phyloP scores from a whole-genome alignment of 2,797 vertebrate genomes.

The Anabas testudineus region DNA sequence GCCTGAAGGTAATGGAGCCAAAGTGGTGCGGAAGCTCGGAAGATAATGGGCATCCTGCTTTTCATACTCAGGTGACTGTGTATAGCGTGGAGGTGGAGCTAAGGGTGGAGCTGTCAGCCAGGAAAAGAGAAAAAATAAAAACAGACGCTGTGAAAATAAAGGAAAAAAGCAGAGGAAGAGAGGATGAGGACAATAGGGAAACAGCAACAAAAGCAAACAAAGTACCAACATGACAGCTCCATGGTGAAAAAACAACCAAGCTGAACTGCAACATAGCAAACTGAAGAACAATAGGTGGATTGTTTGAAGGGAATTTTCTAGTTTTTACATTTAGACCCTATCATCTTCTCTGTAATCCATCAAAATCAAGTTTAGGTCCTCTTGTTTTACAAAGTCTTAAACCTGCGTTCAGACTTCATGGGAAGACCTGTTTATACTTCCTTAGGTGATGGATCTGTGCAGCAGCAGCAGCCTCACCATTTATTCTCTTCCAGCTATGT shows the following conservation, averaged over 20 bases:
- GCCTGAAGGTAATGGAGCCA: slow-evolving; percentile 53
- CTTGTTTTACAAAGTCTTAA: no score
- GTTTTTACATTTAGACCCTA: not conserved
- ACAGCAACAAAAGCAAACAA: not conserved
- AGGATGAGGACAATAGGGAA: not conserved
- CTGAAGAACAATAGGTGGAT: not conserved
- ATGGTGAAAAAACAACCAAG: not conserved
- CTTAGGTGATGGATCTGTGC: slow-evolving; percentile 54
- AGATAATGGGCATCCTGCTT: slow-evolving; percentile 40
- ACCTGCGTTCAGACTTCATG: not conserved
- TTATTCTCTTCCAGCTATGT: slow-evolving; percentile 51
- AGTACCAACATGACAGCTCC: not conserved
- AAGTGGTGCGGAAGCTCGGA: slow-evolving; percentile 38
- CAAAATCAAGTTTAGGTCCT: no score
- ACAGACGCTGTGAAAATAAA: not conserved
- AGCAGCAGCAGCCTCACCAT: slow-evolving; percentile 38
- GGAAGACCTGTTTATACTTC: slow-evolving; percentile 36
- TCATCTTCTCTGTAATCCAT: not conserved
- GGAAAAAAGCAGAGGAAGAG: not conserved
- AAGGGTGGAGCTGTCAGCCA: slow-evolving; percentile 5
- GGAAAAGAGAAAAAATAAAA: slow-evolving; percentile 4
- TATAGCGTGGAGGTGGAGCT: slow-evolving; percentile 5
- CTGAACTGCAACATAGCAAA: not conserved
- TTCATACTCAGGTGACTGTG: slow-evolving; percentile 41
- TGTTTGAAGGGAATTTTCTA: not conserved